Evolutionary conservation across 2,113 vertebrate species (phyloP).

Genomic region (Corvus cornix): DNA sequence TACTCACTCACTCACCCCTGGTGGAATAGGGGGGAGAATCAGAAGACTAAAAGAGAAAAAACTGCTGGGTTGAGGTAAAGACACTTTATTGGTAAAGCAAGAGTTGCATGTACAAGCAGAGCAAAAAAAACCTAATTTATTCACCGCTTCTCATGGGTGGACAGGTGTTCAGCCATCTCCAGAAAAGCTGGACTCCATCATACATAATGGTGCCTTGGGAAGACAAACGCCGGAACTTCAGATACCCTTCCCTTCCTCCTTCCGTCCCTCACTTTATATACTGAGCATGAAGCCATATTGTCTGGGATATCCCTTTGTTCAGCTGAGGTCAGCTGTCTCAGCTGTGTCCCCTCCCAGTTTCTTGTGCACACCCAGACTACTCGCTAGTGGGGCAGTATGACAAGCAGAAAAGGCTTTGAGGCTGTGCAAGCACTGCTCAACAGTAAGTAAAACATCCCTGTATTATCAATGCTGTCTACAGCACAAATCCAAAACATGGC

Average conservation of each 20-base stretch:
- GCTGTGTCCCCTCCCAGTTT: background rate
- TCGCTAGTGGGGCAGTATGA: rapidly evolving
- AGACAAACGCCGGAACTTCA: background rate
- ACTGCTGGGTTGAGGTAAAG: background rate
- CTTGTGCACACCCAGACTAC: background rate
- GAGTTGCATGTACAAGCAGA: background rate
- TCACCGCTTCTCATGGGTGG: background rate
- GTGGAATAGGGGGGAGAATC: background rate
- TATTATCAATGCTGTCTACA: background rate
- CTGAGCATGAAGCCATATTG: background rate
- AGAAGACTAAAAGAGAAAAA: background rate
- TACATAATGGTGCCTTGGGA: background rate
- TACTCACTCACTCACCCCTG: background rate
- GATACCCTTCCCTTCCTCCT: background rate
- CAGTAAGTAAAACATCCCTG: background rate
- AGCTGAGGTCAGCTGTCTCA: background rate
- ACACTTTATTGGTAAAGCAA: background rate
- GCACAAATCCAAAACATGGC: background rate
- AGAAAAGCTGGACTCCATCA: background rate
- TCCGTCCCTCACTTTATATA: background rate
- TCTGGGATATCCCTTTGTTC: background rate
- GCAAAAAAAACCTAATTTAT: background rate
- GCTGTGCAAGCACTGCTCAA: background rate
- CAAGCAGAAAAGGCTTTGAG: background rate
- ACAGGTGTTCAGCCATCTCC: background rate